Base-by-base conservation (phyloP, 2,888 invertebrate genomes). In the Camptogramma bilineatum region DNA sequence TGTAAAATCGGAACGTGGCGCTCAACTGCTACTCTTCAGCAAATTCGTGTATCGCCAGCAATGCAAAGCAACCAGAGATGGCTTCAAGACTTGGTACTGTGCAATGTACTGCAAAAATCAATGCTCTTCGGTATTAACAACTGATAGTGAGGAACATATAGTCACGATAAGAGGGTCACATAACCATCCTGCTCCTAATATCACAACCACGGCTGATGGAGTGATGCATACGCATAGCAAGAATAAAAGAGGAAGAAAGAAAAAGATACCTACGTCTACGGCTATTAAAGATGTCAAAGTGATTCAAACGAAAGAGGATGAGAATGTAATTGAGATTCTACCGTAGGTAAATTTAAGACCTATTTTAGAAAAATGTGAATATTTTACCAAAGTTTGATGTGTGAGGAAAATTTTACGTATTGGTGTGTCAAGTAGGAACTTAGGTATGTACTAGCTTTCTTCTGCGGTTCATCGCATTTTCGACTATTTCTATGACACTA, bases 11-110 rank as follows among this genome's bases (percentile, higher is more conserved):
- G 62, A 71, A 17, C 77, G 83, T 2, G 85, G 85, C 3, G 81
- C 83, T 1, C 73, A 74, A 7, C 73, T 83, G 0, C 64, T 85
- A n/a, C 70, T 79, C 17, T 78, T 81, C 66, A 70, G 73, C 52
- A 67, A 72, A 0, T 77, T 65, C 17, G 57, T 85, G 1, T 85
- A 74, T 60, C 77, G 85, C 13, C 76, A 75, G 42, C 83, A 80
- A 53, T 75, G 74, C 59, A 85, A 80, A 64, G 64, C 81, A 0
- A 78, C 71, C 2, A 81, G 62, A 48, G 81, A 79, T 0, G 86
- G 86, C 1, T 54, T 55, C 17, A 79, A 64, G 21, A 78, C 77
- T 1, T 86, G 85, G 83, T 83, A 86, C 68, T 86, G 86, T 54
- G 74, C 78, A 0, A 84, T 80, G 82, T 85, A 86, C 17, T 60